Conservation (phyloP, 2,797 vertebrate genomes). For the Myotis planiceps region DNA sequence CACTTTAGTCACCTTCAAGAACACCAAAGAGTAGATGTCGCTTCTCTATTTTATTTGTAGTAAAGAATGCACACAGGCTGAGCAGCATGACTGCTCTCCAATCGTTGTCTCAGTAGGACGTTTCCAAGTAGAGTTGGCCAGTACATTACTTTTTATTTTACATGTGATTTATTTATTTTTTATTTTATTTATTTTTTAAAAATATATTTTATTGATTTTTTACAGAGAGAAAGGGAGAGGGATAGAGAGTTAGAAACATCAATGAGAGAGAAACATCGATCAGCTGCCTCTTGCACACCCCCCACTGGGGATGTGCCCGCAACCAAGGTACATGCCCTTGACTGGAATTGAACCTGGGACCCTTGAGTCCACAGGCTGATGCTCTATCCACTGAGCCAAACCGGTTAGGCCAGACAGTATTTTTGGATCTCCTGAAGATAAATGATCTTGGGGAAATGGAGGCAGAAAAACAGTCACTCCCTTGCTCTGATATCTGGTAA, state of each 20-base stretch:
- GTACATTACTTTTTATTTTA: not conserved
- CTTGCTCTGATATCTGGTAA: not conserved
- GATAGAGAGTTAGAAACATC: no score
- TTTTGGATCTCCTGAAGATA: not conserved
- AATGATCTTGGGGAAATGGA: slow-evolving; percentile 19
- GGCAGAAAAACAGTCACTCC: not conserved
- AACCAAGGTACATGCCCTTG: no score
- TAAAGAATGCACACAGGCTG: not conserved
- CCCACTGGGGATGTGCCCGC: no score
- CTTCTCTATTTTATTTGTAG: not conserved
- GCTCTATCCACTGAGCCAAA: no score
- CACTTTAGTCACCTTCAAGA: not conserved
- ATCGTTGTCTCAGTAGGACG: not conserved
- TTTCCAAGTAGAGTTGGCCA: not conserved
- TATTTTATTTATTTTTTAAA: no score
- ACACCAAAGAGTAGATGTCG: not conserved
- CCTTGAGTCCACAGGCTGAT: no score
- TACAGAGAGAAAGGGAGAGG: no score
- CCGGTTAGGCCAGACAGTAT: not conserved
- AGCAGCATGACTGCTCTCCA: not conserved
- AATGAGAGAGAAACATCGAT: no score
- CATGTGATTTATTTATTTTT: not conserved
- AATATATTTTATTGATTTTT: not conserved
- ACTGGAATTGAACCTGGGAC: no score
- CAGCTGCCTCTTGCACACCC: no score